Percentiles rank a stretch among this genome's conserved stretches.
Evolutionary conservation across 2,113 vertebrate genomes (phyloP).

Genomic region (Psittacus erithacus): DNA sequence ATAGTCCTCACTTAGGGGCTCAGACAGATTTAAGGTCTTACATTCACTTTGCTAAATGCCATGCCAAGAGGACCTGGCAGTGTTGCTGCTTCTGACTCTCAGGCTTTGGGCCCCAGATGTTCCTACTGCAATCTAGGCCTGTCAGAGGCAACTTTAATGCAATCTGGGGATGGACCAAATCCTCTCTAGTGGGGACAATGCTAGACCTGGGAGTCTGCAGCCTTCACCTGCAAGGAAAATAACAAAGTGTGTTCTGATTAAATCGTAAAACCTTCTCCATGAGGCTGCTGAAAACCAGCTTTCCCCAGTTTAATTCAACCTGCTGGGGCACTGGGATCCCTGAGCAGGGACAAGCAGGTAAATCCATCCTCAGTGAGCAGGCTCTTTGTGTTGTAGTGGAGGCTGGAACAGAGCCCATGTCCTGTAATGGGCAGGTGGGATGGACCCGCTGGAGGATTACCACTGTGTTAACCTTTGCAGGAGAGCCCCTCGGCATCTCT

Average conservation of each 20-base stretch:
- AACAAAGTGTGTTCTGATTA: background rate
- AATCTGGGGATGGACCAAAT: background rate
- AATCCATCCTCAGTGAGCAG: background rate
- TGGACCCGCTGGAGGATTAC: rapidly evolving
- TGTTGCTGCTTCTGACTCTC: background rate
- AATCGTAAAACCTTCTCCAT: background rate
- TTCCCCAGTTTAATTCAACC: background rate
- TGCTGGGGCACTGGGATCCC: background rate
- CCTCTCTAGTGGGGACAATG: background rate
- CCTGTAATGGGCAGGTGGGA: background rate
- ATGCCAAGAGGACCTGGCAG: background rate
- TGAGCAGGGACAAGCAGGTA: background rate
- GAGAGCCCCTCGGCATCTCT: rapidly evolving
- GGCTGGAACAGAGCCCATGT: background rate
- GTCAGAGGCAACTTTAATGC: background rate
- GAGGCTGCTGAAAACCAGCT: background rate
- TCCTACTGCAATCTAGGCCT: background rate
- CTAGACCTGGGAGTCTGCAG: background rate
- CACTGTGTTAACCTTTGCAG: background rate
- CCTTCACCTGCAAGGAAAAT: background rate
- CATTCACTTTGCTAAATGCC: background rate
- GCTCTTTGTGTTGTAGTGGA: background rate
- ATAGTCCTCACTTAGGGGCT: background rate
- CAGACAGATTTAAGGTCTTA: background rate
- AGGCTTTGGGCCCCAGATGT: background rate